Conservation (phyloP, 2,888 invertebrate species). For the Hirudinaria manillensis region DNA sequence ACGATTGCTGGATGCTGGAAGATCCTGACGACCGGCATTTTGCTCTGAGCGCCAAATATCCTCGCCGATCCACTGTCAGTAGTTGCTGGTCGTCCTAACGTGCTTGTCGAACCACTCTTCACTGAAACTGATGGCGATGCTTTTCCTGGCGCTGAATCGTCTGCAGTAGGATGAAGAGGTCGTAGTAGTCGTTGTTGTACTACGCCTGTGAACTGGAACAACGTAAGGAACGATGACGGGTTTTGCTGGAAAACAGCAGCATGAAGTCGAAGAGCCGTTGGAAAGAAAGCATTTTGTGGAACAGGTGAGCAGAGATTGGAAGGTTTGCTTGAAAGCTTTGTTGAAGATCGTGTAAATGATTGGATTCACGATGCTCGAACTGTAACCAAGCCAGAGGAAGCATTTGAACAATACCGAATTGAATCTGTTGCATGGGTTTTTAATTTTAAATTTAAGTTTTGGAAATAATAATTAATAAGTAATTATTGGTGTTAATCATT, state of each 20-base stretch:
- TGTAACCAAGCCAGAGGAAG: slow-evolving; percentile 52
- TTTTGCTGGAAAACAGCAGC: neutral
- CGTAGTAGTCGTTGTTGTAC: neutral
- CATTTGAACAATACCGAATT: slow-evolving; percentile 53
- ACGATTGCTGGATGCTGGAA: no score
- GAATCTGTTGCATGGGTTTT: slow-evolving; percentile 49
- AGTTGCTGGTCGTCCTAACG: no score
- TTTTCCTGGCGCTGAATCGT: neutral
- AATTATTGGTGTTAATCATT: neutral
- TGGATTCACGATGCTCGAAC: slow-evolving; percentile 52
- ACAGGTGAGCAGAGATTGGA: slow-evolving; percentile 45
- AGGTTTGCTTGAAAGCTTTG: slow-evolving; percentile 50
- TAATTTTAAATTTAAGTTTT: neutral
- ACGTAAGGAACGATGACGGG: neutral
- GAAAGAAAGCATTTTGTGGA: neutral
- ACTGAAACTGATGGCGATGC: slow-evolving; percentile 4
- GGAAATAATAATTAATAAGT: neutral
- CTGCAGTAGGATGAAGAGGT: neutral
- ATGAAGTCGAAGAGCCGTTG: neutral
- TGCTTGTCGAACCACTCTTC: slow-evolving; percentile 2
- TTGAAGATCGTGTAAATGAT: slow-evolving; percentile 54
- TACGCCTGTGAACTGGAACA: neutral
- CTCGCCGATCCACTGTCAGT: no score
- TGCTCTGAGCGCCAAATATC: no score
- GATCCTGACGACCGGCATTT: no score